Evolutionary conservation across 2,797 vertebrate genomes (phyloP).

Genomic region (Phyllotis vaccarum): DNA sequence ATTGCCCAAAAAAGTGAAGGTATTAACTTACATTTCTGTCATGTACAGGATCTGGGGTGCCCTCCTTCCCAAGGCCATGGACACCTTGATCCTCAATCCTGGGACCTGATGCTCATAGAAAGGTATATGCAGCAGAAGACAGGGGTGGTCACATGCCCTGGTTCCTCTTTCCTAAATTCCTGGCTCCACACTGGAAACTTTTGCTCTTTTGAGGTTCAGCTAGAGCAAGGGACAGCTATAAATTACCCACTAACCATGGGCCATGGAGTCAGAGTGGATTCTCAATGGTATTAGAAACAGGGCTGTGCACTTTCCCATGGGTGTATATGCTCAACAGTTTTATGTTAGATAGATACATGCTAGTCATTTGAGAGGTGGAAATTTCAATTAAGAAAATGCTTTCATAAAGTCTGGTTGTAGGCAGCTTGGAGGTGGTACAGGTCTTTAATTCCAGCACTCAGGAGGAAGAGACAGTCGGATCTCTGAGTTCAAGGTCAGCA

Average conservation of each 20-base stretch:
- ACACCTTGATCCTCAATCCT: not conserved
- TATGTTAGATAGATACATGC: not conserved
- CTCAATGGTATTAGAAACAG: not conserved
- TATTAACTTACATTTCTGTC: not conserved
- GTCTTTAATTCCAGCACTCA: not conserved
- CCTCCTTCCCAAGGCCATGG: not conserved
- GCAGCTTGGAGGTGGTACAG: not conserved
- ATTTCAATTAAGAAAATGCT: not conserved
- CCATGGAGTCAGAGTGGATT: not conserved
- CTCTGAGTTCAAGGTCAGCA: not conserved
- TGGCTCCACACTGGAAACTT: not conserved
- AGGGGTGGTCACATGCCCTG: fast-evolving
- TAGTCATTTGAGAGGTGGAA: not conserved
- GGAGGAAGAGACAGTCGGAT: not conserved
- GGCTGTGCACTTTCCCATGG: not conserved
- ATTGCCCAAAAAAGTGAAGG: not conserved
- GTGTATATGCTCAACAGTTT: not conserved
- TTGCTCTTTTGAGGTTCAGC: not conserved
- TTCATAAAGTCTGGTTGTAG: not conserved
- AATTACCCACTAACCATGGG: not conserved
- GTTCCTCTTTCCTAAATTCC: not conserved
- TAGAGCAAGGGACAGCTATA: no score
- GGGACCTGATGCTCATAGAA: not conserved
- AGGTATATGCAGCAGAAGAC: not conserved
- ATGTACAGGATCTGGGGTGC: no score